Base-by-base conservation (phyloP, 2,113 vertebrate species). In the Taxidea taxus region DNA sequence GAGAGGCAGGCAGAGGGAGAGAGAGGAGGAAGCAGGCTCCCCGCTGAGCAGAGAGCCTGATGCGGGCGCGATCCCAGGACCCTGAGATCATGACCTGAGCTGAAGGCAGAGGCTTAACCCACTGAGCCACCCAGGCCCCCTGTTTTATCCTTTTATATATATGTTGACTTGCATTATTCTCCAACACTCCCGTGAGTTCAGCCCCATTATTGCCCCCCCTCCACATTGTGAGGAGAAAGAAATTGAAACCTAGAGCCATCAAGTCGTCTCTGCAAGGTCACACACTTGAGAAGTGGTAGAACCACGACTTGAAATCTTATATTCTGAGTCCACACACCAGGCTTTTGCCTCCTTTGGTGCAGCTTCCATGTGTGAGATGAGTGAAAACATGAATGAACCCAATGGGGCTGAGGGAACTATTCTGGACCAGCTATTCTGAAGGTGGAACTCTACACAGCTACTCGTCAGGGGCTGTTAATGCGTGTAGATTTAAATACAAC, bases 341-440 rank as follows among this genome's bases (percentile, higher is more conserved):
- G 25, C 8, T n/a, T 62, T 7, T 27, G 4, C 31, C n/a, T 64
- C 29, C n/a, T 89, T n/a, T 44, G 4, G 34, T 5, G 1, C 34
- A 6, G 5, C 8, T 31, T 2, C 58, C 10, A 11, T 0, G 5
- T 2, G 0, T 25, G 23, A 37, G 39, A 47, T 2, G 2, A 77
- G 47, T 56, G 47, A 80, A 66, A 16, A 39, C 14, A 7, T 0
- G 31, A 25, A 44, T 56, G 49, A 56, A 68, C 12, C 29, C 18
- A 16, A 42, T n/a, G 4, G 7, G 6, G 21, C 54, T n/a, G 8
- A 2, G 13, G 47, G 85, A 90, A 29, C 3, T 6, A 21, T 47
- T 75, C 42, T 47, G 6, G 3, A 78, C 47, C 49, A 9, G 2
- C 37, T 80, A 4, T 60, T 34, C 13, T 80, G 70, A n/a, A 72